Conservation (phyloP, 1,140 invertebrate genomes). For the Scaptodrosophila lebanonensis region DNA sequence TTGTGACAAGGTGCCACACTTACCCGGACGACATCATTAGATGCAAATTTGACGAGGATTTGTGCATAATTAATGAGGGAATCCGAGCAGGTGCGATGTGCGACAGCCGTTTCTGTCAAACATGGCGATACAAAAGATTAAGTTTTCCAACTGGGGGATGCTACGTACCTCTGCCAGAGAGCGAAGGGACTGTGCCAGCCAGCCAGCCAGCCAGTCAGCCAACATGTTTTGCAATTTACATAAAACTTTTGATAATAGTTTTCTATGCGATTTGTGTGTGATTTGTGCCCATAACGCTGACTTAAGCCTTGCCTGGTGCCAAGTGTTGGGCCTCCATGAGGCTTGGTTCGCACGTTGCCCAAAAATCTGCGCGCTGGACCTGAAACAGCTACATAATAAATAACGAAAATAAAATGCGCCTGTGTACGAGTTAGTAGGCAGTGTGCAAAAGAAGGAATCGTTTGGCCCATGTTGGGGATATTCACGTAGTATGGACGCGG, state of each 20-base stretch:
- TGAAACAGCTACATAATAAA: conserved; percentile 67
- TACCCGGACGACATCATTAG: conserved; percentile 4
- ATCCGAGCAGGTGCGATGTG: conserved; percentile 58
- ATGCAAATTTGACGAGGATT: conserved; percentile 39
- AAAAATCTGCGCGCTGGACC: conserved; percentile 49
- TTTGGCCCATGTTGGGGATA: conserved; percentile 28
- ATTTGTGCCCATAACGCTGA: no score
- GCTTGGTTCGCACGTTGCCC: conserved; percentile 42
- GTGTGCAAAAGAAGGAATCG: conserved; percentile 58
- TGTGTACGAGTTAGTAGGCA: no score
- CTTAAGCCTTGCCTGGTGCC: conserved; percentile 16
- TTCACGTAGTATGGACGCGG: conserved; percentile 8
- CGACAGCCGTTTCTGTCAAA: conserved; percentile 66
- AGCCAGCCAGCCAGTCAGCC: conserved; percentile 25
- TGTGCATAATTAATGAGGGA: conserved; percentile 73
- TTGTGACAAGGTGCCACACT: conserved; percentile 18
- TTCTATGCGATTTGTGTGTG: conserved; percentile 54
- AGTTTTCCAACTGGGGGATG: conserved; percentile 55
- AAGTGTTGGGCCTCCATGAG: conserved; percentile 2
- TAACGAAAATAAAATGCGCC: conserved; percentile 71
- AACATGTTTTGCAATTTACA: conserved; percentile 73
- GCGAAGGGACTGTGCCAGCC: conserved; percentile 37
- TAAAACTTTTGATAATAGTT: conserved; percentile 75
- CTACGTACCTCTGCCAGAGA: conserved; percentile 21
- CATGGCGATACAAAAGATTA: conserved; percentile 69